Evolutionary conservation across 2,797 vertebrate species (phyloP).

Genomic region (Fratercula arctica): DNA sequence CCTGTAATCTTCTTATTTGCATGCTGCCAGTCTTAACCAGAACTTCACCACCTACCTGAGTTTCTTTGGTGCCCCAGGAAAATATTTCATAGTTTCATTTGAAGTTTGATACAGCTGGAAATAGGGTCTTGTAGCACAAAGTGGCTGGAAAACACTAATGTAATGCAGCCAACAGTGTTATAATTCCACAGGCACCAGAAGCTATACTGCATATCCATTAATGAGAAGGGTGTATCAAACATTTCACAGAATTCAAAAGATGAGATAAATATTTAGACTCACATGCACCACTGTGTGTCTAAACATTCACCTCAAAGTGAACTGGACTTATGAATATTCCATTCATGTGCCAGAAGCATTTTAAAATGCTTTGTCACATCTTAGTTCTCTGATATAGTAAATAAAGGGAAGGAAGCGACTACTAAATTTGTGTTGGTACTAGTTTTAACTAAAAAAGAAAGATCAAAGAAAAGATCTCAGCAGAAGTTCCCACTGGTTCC

Average conservation of each 20-base stretch:
- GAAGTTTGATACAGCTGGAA: not conserved
- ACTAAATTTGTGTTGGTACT: not conserved
- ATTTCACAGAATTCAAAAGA: not conserved
- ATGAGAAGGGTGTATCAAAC: not conserved
- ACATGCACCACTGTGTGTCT: not conserved
- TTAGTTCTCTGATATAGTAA: not conserved
- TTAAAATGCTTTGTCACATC: not conserved
- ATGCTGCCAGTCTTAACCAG: not conserved
- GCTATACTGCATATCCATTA: not conserved
- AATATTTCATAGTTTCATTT: not conserved
- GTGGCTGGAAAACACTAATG: not conserved
- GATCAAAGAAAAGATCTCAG: not conserved
- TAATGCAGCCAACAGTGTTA: not conserved
- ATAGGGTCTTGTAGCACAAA: not conserved
- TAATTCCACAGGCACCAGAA: not conserved
- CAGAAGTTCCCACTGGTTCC: not conserved
- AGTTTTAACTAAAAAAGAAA: not conserved
- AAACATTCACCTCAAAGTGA: not conserved
- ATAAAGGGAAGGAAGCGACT: not conserved
- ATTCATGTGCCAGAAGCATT: not conserved
- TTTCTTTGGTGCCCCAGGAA: not conserved
- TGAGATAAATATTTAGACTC: not conserved
- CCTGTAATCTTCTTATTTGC: not conserved
- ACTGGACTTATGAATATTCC: not conserved
- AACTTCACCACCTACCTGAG: not conserved